Percentiles rank a stretch among this genome's conserved stretches.
These are phyloP conservation scores for Fragum whitleyi DNA, from an alignment of 2,888 invertebrate genomes.

Conservation along the genomic window DNA sequence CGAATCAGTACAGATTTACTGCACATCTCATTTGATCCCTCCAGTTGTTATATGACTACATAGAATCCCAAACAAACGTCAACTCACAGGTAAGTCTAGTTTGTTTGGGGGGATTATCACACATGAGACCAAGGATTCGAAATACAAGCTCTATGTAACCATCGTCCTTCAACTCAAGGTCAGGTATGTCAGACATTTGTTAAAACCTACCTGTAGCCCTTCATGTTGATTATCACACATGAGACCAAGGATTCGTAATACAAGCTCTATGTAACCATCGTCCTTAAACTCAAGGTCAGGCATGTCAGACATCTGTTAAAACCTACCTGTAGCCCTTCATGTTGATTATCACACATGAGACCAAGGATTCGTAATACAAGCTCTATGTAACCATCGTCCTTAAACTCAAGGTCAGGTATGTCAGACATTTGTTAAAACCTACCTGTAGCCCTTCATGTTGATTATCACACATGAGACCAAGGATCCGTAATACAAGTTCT, in stretches of 20 bases:
- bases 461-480: conserved; percentile 85
- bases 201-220: no score
- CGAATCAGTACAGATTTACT: no score
- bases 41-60: no score
- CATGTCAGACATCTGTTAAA: conserved; percentile 64
- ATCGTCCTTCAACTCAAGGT: conserved; percentile 73
- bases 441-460: conserved; percentile 83
- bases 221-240: conserved; percentile 84
- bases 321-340: conserved; percentile 79
- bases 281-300: conserved; percentile 81
- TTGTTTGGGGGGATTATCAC: no score
- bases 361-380: conserved; percentile 82
- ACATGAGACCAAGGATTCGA: conserved; percentile 83
- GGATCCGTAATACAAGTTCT: conserved; percentile 81
- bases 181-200: conserved; percentile 69
- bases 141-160: conserved; percentile 83
- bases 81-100: no score
- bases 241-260: conserved; percentile 82
- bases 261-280: conserved; percentile 83
- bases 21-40: no score
- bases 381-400: conserved; percentile 84
- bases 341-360: conserved; percentile 85
- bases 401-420: conserved; percentile 79
- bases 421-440: conserved; percentile 59
- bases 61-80: no score